phyloP scores from a whole-genome alignment of 2,113 vertebrate species.

The Epinephelus fuscoguttatus region DNA sequence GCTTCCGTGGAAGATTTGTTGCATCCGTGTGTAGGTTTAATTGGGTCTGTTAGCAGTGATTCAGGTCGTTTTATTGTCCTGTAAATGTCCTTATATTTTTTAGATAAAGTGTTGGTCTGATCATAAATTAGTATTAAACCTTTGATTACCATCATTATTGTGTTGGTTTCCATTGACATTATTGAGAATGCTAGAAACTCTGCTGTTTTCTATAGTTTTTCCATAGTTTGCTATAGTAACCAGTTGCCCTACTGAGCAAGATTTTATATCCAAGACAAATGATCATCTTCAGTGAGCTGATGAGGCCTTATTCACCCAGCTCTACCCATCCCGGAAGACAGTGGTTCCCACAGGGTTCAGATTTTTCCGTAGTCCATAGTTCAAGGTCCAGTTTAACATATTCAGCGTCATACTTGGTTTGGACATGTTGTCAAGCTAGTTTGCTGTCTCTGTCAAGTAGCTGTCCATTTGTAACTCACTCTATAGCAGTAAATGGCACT shows the following conservation, averaged over 20 bases:
- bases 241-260: neutral
- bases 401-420: too few relatives aligned
- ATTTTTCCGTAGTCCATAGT: too few relatives aligned
- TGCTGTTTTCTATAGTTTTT: too few relatives aligned
- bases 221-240: neutral
- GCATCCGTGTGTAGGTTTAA: conserved; percentile 5
- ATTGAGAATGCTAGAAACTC: too few relatives aligned
- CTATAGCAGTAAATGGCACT: too few relatives aligned
- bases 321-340: neutral
- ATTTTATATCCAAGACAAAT: neutral
- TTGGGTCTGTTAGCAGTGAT: neutral
- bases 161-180: too few relatives aligned
- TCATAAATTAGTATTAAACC: neutral
- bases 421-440: too few relatives aligned
- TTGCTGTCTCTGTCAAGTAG: too few relatives aligned
- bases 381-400: too few relatives aligned
- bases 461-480: too few relatives aligned
- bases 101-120: neutral
- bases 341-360: too few relatives aligned
- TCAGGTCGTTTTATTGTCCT: neutral
- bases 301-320: neutral
- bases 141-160: neutral
- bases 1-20: conserved; percentile 12
- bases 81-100: too few relatives aligned
- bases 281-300: neutral